Conservation (phyloP, 2,888 invertebrate species). For the Athripsodes cinereus region DNA sequence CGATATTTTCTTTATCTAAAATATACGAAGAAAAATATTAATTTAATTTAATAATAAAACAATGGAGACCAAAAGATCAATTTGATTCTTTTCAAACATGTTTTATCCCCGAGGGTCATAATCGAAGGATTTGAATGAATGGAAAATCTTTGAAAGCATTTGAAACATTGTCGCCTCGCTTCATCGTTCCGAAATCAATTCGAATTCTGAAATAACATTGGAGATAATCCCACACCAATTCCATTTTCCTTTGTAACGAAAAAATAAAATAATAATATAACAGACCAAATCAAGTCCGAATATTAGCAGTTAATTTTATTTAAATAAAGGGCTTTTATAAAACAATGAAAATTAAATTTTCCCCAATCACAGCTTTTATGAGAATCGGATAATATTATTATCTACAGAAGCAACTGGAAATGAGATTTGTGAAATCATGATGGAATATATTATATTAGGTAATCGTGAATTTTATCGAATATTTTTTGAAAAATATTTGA, state of each 20-base stretch:
- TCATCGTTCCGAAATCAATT: neutral
- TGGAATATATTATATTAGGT: too few relatives aligned
- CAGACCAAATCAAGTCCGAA: neutral
- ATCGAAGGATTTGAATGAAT: neutral
- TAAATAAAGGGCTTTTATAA: neutral
- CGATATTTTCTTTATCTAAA: too few relatives aligned
- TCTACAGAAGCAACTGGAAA: neutral
- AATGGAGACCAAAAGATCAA: too few relatives aligned
- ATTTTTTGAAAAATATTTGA: too few relatives aligned
- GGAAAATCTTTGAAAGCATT: neutral
- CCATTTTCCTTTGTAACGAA: neutral
- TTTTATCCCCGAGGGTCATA: neutral
- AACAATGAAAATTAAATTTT: neutral
- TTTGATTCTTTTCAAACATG: too few relatives aligned
- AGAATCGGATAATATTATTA: too few relatives aligned
- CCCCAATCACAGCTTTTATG: too few relatives aligned
- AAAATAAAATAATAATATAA: neutral
- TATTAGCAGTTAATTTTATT: constrained; percentile 1
- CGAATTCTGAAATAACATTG: neutral
- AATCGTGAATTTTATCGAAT: too few relatives aligned
- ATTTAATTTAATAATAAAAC: too few relatives aligned
- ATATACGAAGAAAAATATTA: too few relatives aligned
- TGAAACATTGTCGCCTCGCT: too few relatives aligned
- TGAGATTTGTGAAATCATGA: too few relatives aligned
- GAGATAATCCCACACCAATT: neutral